These are phyloP conservation scores for Otis tarda DNA, from an alignment of 2,113 vertebrate genomes.

Conservation along the genomic window DNA sequence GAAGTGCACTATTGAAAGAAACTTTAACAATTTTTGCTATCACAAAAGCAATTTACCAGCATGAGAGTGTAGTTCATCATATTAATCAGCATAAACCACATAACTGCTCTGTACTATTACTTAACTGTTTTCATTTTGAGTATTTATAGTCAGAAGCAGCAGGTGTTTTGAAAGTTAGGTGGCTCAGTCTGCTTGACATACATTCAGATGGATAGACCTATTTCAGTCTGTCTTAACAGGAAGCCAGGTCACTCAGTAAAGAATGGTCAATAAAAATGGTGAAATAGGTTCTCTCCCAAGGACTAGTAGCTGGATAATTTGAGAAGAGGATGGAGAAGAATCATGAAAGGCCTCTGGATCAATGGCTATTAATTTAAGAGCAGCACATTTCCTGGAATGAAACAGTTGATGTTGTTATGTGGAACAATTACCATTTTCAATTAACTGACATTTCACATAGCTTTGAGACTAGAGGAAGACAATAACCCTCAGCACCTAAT, in stretches of 20 bases:
- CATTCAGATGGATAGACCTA: slow-evolving; percentile 68
- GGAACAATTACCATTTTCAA: slow-evolving; percentile 80
- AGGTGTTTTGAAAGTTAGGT: slow-evolving; percentile 47
- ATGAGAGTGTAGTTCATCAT: neutral
- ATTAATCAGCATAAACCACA: neutral
- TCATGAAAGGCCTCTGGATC: slow-evolving; percentile 71
- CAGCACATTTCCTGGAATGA: slow-evolving; percentile 73
- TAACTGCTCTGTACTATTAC: neutral
- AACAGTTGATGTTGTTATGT: slow-evolving; percentile 71
- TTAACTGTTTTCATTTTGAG: slow-evolving; percentile 53
- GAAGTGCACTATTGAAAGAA: neutral
- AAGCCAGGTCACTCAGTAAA: slow-evolving; percentile 70
- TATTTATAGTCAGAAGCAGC: slow-evolving; percentile 42
- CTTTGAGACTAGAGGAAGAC: slow-evolving; percentile 67
- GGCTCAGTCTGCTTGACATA: slow-evolving; percentile 36
- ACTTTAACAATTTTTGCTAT: neutral
- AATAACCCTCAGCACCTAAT: slow-evolving; percentile 70
- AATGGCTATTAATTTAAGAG: slow-evolving; percentile 81
- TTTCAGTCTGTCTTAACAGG: slow-evolving; percentile 67
- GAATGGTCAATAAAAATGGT: slow-evolving; percentile 71
- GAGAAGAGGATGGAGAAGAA: slow-evolving; percentile 66
- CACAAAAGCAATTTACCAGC: neutral
- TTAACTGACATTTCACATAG: slow-evolving; percentile 76
- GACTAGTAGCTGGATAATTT: slow-evolving; percentile 71
- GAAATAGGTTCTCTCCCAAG: slow-evolving; percentile 72